Conservation (phyloP, 2,797 vertebrate species). For the Gymnopithys bicolor region DNA sequence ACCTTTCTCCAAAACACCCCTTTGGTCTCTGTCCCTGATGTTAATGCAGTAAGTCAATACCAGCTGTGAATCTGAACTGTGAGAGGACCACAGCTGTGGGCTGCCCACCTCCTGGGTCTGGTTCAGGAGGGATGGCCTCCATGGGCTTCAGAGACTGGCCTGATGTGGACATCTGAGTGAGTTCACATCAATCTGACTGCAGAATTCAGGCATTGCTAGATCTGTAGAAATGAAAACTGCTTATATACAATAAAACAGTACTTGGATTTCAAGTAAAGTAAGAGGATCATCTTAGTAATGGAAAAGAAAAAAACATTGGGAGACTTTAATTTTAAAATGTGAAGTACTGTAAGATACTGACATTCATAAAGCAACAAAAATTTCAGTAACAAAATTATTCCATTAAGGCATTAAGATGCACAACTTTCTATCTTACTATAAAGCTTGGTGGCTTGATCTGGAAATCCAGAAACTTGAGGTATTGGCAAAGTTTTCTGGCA, state of each 20-base stretch:
- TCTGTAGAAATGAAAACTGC: background rate
- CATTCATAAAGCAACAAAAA: background rate
- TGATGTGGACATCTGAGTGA: background rate
- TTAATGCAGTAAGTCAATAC: background rate
- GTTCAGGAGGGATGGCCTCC: background rate
- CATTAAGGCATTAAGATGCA: background rate
- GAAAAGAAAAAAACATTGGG: background rate
- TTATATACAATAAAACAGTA: fast-evolving
- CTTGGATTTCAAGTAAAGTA: background rate
- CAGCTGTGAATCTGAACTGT: background rate
- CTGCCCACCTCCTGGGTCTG: background rate
- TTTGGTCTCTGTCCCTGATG: background rate
- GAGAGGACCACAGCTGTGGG: background rate
- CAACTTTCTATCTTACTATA: background rate
- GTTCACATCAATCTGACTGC: background rate
- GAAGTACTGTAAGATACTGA: background rate
- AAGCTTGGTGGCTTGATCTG: background rate
- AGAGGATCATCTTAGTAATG: background rate
- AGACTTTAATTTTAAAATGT: background rate
- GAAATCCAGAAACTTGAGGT: background rate
- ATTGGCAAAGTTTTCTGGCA: background rate
- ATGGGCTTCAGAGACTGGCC: background rate
- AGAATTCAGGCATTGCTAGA: background rate
- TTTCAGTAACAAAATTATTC: background rate
- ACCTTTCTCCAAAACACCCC: background rate